These are phyloP conservation scores for Phymanthus crucifer DNA, from an alignment of 92 coral and sea anemone genomes.

Conservation along the genomic window DNA sequence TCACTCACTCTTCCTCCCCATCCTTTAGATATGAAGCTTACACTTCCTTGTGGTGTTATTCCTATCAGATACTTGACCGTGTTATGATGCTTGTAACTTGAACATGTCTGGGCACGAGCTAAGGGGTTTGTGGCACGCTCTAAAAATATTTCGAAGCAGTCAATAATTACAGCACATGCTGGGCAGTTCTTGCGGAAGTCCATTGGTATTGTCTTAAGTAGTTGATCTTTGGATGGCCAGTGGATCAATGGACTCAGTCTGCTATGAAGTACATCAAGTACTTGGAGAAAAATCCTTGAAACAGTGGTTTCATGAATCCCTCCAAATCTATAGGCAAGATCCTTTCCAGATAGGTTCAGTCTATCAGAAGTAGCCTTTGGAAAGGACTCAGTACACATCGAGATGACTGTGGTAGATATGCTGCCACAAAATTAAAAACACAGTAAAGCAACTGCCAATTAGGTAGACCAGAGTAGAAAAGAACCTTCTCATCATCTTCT, in stretches of 20 bases:
- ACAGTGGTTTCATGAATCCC: conserved; percentile 43
- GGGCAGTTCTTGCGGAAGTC: not conserved
- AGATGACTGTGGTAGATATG: conserved; percentile 36
- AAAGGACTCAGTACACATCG: conserved; percentile 43
- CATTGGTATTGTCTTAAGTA: not conserved
- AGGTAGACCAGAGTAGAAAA: conserved; percentile 45
- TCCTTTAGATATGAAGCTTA: no score
- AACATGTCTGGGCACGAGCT: no score
- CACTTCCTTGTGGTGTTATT: no score
- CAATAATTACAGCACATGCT: not conserved
- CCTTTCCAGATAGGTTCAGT: conserved; percentile 48
- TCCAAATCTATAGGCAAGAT: conserved; percentile 48
- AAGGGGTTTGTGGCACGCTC: no score
- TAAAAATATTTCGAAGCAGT: no score
- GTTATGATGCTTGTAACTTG: no score
- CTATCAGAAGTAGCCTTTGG: conserved; percentile 40
- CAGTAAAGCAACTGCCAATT: conserved; percentile 37
- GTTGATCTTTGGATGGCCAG: not conserved
- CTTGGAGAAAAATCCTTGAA: conserved; percentile 41
- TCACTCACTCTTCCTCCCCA: no score
- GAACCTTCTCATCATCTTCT: conserved; percentile 7
- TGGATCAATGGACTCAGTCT: conserved; percentile 13
- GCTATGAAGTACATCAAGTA: conserved; percentile 47
- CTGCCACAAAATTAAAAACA: conserved; percentile 28
- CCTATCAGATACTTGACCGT: no score